Conservation (phyloP, 2,888 invertebrate genomes). For the Synergus itoensis region DNA sequence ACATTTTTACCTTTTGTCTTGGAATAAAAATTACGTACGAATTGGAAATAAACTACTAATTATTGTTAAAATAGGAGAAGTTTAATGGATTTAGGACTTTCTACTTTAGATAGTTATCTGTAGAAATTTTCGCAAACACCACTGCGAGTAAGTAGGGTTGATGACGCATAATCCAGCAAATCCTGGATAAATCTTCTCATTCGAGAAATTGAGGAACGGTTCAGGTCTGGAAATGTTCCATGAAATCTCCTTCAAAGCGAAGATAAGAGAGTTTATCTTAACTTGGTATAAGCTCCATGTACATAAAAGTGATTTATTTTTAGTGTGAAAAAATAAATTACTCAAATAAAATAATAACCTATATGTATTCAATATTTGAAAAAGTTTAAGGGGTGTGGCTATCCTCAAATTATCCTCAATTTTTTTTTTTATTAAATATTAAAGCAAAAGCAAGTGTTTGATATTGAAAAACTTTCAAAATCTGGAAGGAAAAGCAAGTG, state of each 20-base stretch:
- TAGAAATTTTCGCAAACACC: conserved; percentile 7
- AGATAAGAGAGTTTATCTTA: conserved; percentile 1
- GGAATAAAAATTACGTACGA: neutral
- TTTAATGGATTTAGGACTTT: neutral
- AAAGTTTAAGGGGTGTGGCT: no score
- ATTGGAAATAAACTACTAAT: neutral
- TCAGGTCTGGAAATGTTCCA: conserved; percentile 13
- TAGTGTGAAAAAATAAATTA: neutral
- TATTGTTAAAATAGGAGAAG: neutral
- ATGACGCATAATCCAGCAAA: conserved; percentile 37
- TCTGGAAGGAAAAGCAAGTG: neutral
- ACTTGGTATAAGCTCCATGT: conserved; percentile 1
- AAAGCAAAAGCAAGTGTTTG: no score
- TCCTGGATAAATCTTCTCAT: conserved; percentile 35
- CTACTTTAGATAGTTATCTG: neutral
- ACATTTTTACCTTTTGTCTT: neutral
- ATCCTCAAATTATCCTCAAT: no score
- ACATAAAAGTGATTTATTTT: neutral
- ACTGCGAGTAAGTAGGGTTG: conserved; percentile 11
- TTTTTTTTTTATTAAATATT: neutral
- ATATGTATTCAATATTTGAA: no score
- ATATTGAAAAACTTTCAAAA: no score
- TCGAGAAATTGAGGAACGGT: conserved; percentile 20
- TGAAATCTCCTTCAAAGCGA: conserved; percentile 22
- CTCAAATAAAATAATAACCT: neutral